Evolutionary conservation across 2,113 vertebrate genomes (phyloP).

Genomic region (Amphilophus citrinellus): DNA sequence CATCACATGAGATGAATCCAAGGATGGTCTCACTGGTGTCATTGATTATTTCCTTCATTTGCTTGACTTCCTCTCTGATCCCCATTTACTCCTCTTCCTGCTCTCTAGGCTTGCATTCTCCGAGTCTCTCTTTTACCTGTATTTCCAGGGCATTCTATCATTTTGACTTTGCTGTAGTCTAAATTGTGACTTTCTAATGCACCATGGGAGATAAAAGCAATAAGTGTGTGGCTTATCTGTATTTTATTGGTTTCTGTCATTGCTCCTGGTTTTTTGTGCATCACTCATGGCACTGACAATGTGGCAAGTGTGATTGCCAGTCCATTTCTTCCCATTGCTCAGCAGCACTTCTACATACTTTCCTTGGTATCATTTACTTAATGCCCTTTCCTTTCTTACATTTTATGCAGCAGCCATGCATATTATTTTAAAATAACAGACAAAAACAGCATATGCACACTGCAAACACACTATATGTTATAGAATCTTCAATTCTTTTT

Average conservation of each 20-base stretch:
- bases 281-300: background rate
- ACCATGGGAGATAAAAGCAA: constrained; percentile 29
- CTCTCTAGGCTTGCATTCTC: background rate
- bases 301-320: background rate
- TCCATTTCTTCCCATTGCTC: background rate
- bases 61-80: background rate
- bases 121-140: constrained; percentile 9
- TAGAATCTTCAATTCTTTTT: background rate
- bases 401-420: background rate
- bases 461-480: background rate
- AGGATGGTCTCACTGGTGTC: background rate
- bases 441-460: background rate
- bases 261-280: constrained; percentile 12
- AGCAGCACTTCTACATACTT: background rate
- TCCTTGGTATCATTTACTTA: background rate
- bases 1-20: background rate
- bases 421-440: background rate
- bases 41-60: constrained; percentile 14
- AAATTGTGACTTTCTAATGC: constrained; percentile 42
- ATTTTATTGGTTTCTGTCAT: constrained; percentile 27
- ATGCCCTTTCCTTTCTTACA: background rate
- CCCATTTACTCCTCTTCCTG: background rate
- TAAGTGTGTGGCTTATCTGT: constrained; percentile 41
- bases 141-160: constrained; percentile 19
- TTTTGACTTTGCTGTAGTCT: constrained; percentile 38